These are phyloP conservation scores for Carterocephalus palaemon DNA, from an alignment of 2,888 invertebrate genomes.

Conservation along the genomic window DNA sequence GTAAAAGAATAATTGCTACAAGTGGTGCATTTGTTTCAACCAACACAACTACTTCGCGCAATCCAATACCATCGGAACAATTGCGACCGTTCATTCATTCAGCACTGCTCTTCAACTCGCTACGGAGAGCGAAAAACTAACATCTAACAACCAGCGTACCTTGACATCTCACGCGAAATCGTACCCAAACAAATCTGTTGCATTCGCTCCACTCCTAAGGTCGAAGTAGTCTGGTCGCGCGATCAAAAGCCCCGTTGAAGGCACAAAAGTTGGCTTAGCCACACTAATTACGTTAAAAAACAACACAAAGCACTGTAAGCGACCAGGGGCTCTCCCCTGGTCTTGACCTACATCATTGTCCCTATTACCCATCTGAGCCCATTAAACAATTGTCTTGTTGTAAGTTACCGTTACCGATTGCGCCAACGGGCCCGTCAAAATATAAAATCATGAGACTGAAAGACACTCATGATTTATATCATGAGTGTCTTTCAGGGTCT, in stretches of 20 bases:
- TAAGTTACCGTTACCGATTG: no score
- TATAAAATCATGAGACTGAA: no score
- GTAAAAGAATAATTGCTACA: background rate
- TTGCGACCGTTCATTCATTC: slow-evolving; percentile 9
- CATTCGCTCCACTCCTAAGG: background rate
- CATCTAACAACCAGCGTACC: slow-evolving; percentile 1
- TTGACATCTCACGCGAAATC: slow-evolving; percentile 5
- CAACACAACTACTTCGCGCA: slow-evolving; percentile 1
- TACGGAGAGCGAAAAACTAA: slow-evolving; percentile 14
- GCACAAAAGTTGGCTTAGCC: slow-evolving; percentile 22
- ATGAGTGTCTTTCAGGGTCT: no score
- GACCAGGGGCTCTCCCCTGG: slow-evolving; percentile 6
- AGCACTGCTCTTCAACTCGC: slow-evolving; percentile 14
- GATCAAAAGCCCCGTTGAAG: slow-evolving; percentile 5
- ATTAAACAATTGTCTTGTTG: no score
- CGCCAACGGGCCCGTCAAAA: no score
- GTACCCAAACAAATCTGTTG: slow-evolving; percentile 8
- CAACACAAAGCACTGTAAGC: slow-evolving; percentile 43
- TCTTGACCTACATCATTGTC: slow-evolving; percentile 17
- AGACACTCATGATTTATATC: no score
- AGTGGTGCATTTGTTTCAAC: slow-evolving; percentile 4
- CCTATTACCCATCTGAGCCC: no score
- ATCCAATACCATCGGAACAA: slow-evolving; percentile 15
- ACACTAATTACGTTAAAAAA: slow-evolving; percentile 70
- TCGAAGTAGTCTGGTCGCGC: slow-evolving; percentile 3